phyloP scores from a whole-genome alignment of 2,888 invertebrate genomes.

The Cyclophora punctaria region DNA sequence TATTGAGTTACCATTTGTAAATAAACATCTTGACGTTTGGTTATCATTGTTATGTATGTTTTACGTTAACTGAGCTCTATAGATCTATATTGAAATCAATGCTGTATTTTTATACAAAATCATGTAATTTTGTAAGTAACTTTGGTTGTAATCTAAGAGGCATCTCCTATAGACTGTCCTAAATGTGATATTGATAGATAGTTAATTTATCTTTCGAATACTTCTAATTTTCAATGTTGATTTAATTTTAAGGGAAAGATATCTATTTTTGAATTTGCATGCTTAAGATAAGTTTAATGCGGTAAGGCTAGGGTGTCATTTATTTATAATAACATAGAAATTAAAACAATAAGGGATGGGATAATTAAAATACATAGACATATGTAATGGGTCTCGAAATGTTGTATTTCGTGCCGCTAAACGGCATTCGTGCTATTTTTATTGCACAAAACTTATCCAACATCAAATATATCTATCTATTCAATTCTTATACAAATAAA shows the following conservation, averaged over 20 bases:
- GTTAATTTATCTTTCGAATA: constrained; percentile 35
- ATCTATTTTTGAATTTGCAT: constrained; percentile 8
- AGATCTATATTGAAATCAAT: constrained; percentile 9
- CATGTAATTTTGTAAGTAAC: constrained; percentile 26
- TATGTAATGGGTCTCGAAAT: too few relatives aligned
- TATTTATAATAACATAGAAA: too few relatives aligned
- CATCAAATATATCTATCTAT: too few relatives aligned
- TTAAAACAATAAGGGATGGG: too few relatives aligned
- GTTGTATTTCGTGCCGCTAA: neutral
- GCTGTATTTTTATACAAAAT: constrained; percentile 34
- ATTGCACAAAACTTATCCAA: neutral
- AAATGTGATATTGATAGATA: constrained; percentile 52
- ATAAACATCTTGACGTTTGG: neutral
- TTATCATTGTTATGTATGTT: constrained; percentile 1
- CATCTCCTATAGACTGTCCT: constrained; percentile 54
- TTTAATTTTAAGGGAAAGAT: constrained; percentile 8
- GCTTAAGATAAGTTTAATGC: constrained; percentile 1
- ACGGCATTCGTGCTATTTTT: neutral
- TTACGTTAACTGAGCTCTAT: constrained; percentile 2
- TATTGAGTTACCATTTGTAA: constrained; percentile 5
- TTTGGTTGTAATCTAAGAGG: constrained; percentile 43
- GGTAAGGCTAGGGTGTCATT: neutral
- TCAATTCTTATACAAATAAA: too few relatives aligned
- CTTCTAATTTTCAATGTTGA: constrained; percentile 14
- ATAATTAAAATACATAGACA: too few relatives aligned